Conservation (phyloP, 35 echinoderm and acorn worm genomes). For the Eucidaris tribuloides region DNA sequence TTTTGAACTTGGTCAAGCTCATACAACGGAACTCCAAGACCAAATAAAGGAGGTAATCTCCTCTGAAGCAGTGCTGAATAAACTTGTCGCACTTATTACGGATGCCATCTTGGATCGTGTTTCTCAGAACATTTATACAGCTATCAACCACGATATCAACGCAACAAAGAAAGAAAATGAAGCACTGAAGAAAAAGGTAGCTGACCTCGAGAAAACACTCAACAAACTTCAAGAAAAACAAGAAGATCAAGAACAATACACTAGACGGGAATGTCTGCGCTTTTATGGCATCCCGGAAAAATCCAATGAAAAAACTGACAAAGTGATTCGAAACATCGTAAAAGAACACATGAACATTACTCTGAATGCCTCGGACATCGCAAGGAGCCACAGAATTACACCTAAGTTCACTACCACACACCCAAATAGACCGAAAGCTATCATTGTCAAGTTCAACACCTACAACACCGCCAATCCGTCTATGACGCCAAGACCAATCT, state of each 20-base stretch:
- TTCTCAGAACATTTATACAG: neutral
- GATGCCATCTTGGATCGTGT: neutral
- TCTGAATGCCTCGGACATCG: too few relatives aligned
- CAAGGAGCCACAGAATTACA: too few relatives aligned
- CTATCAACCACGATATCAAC: neutral
- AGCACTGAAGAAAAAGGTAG: neutral
- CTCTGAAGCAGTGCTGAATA: neutral
- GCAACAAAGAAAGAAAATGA: neutral
- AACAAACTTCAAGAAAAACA: neutral
- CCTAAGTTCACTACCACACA: too few relatives aligned
- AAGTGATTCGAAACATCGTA: too few relatives aligned
- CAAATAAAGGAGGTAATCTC: neutral
- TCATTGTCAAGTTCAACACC: too few relatives aligned
- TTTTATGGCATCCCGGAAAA: too few relatives aligned
- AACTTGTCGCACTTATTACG: neutral
- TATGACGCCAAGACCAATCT: too few relatives aligned
- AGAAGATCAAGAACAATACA: neutral
- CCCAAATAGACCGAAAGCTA: too few relatives aligned
- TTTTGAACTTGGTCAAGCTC: too few relatives aligned
- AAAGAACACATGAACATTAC: too few relatives aligned
- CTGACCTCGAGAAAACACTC: neutral
- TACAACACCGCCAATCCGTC: too few relatives aligned
- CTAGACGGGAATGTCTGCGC: neutral
- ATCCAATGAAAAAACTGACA: too few relatives aligned
- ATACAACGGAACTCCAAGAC: neutral